phyloP scores from a whole-genome alignment of 2,113 vertebrate species.

The Cichladusa arquata region DNA sequence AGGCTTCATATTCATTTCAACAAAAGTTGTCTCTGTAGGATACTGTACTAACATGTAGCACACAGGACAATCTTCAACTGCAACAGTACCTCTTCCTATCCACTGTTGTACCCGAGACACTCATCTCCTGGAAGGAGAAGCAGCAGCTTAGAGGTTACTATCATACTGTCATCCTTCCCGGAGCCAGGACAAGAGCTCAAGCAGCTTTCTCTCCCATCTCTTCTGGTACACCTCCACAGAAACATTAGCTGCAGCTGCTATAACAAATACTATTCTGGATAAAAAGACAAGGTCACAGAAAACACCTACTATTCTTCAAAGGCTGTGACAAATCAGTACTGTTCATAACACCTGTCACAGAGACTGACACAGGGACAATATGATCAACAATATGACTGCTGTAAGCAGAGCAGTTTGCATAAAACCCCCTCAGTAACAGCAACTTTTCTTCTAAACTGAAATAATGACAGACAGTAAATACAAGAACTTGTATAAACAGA shows the following conservation, averaged over 20 bases:
- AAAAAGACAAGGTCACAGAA: neutral
- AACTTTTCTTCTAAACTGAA: neutral
- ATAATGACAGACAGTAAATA: neutral
- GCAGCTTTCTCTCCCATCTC: neutral
- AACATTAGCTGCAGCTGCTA: neutral
- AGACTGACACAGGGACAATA: neutral
- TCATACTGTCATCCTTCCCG: neutral
- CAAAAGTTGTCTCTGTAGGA: neutral
- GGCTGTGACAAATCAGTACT: neutral
- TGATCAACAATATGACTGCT: neutral
- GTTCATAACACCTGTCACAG: neutral
- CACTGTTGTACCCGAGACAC: neutral
- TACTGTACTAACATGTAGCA: neutral
- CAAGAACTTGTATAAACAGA: neutral
- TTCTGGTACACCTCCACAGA: neutral
- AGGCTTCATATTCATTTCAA: neutral
- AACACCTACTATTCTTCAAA: neutral
- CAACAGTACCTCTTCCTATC: neutral
- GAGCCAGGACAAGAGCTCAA: neutral
- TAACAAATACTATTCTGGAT: neutral
- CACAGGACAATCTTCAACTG: neutral
- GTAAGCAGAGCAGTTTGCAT: neutral
- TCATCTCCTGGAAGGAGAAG: neutral
- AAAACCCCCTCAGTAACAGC: neutral
- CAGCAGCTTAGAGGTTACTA: neutral